phyloP scores from a whole-genome alignment of 2,113 vertebrate species.

The Hypanus sabinus region DNA sequence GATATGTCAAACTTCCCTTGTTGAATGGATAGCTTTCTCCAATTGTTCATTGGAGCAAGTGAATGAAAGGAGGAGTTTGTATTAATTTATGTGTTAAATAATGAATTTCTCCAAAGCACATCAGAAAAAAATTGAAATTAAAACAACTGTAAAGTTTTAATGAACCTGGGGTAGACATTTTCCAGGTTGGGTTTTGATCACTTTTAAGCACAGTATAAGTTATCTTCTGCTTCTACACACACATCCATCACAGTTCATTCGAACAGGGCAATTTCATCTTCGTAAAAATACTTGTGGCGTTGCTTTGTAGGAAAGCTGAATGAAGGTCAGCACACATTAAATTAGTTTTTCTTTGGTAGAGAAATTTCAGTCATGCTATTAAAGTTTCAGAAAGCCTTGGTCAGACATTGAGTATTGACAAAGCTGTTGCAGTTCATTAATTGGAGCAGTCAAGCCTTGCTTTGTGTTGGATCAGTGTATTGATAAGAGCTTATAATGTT shows the following conservation, averaged over 20 bases:
- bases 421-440: slow-evolving; percentile 42
- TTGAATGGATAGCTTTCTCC: neutral
- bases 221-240: neutral
- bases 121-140: neutral
- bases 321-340: neutral
- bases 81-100: neutral
- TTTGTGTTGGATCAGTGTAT: slow-evolving; percentile 40
- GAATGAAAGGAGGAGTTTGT: neutral
- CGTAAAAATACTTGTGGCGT: neutral
- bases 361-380: neutral
- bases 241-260: neutral
- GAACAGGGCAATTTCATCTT: neutral
- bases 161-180: neutral
- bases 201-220: neutral
- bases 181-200: neutral
- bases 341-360: neutral
- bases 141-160: neutral
- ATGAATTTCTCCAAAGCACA: no score
- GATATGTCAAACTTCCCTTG: neutral
- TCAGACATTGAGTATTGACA: slow-evolving; percentile 39
- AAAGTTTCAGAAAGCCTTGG: neutral
- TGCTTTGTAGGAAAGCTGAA: neutral
- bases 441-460: slow-evolving; percentile 41
- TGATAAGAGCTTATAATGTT: slow-evolving; percentile 23
- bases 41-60: neutral